Base-by-base conservation (phyloP, 2,888 invertebrate genomes). In the Glyphotaelius pellucidus region DNA sequence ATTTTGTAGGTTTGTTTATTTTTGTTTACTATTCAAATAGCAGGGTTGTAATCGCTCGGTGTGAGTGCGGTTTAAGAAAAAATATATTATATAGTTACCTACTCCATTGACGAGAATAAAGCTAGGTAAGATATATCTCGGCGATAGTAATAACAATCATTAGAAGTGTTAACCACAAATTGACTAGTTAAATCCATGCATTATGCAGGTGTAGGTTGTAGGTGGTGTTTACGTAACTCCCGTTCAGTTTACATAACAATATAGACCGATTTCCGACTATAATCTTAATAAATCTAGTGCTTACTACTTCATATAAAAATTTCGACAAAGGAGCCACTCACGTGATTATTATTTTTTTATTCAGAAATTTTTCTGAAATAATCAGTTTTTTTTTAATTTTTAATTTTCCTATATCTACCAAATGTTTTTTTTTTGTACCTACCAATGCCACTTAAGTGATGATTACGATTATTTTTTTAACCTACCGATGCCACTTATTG, bases 151-250 rank as follows among this genome's bases (percentile, higher is more conserved):
- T 67, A 67, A 67, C 25, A 67, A 67, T 67, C 25, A 67, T 67
- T 67, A n/a, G 67, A 67, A 67, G 67, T 25, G 67, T 67, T n/a
- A 67, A 67, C 67, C 67, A 67, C 67, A 67, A 67, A 25, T 67
- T n/a, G 7, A 67, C 25, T n/a, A 67, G 25, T 25, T n/a, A 67
- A 67, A 67, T 25, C 67, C 67, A 9, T 67, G 9, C 9, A 67
- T 67, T 67, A 67, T 67, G 67, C 67, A 67, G n/a, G n/a, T n/a
- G n/a, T n/a, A n/a, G n/a, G n/a, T n/a, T n/a, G 81, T 81, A 19
- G 81, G 81, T 31, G 81, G 81, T 81, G 81, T 81, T 81, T 32
- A 81, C 32, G 30, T 81, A 81, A 31, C 14, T 81, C 32, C 15
- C 19, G 81, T 32, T 31, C 19, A 32, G 31, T 81, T 81, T 81